Conservation (phyloP, 2,797 vertebrate genomes). For the Hydrocynus forskahlii region DNA sequence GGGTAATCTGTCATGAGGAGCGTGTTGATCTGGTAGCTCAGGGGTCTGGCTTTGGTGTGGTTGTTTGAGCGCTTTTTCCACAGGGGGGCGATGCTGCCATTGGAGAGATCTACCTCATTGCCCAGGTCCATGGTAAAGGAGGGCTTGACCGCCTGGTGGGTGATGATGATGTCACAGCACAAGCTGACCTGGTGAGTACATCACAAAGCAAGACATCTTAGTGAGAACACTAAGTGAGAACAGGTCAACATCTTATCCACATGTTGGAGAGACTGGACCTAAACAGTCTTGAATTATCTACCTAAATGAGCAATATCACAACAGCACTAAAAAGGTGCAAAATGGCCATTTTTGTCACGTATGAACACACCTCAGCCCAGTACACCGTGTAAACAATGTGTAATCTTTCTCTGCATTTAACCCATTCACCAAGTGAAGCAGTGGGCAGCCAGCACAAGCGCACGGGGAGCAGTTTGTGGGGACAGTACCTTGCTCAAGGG, state of each 20-base stretch:
- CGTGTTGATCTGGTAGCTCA: conserved; percentile 86
- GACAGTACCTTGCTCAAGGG: too few relatives aligned
- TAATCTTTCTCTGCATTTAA: too few relatives aligned
- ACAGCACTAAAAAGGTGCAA: too few relatives aligned
- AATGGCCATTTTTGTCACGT: too few relatives aligned
- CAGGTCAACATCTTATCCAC: neutral
- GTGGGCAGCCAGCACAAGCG: too few relatives aligned
- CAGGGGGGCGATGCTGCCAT: conserved; percentile 80
- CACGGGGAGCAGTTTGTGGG: too few relatives aligned
- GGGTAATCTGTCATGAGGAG: conserved; percentile 82
- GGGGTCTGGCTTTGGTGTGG: conserved; percentile 74
- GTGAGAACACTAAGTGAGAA: neutral
- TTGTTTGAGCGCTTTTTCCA: conserved; percentile 77
- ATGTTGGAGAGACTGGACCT: neutral
- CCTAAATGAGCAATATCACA: too few relatives aligned
- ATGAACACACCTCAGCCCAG: too few relatives aligned
- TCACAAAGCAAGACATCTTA: neutral
- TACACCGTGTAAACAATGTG: too few relatives aligned
- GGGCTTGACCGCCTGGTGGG: neutral
- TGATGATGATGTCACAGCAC: neutral
- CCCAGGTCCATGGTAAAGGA: conserved; percentile 75
- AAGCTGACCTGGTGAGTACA: neutral
- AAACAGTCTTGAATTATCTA: too few relatives aligned
- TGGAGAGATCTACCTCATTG: conserved; percentile 84
- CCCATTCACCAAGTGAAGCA: too few relatives aligned